phyloP scores from a whole-genome alignment of 2,797 vertebrate genomes.

The Xenentodon cancila region DNA sequence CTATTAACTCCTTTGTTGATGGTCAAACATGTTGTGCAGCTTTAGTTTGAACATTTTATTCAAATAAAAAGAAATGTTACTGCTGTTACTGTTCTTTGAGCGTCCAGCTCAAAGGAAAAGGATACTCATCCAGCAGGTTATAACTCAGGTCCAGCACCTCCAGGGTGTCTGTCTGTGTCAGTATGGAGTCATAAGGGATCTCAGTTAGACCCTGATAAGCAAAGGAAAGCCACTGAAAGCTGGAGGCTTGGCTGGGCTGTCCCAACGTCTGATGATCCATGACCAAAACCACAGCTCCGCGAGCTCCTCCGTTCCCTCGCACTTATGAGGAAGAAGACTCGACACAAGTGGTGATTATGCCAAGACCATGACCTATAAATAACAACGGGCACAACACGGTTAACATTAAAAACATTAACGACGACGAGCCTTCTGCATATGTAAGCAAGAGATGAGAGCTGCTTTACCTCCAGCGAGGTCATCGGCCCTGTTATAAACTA shows the following conservation, averaged over 20 bases:
- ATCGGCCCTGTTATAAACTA: no score
- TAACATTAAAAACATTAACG: no score
- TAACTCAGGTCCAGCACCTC: conserved; percentile 84
- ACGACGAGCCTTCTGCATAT: no score
- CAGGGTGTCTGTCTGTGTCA: conserved; percentile 69
- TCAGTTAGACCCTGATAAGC: conserved; percentile 81
- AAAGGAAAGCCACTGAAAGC: conserved; percentile 77
- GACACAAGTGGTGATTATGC: conserved; percentile 9
- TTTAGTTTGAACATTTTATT: neutral
- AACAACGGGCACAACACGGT: neutral
- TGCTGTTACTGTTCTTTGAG: neutral
- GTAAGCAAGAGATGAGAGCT: no score
- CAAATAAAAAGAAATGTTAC: neutral
- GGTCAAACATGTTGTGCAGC: neutral
- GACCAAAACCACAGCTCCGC: conserved; percentile 8
- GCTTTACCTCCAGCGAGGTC: no score
- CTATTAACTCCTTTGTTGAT: no score
- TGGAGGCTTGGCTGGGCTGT: conserved; percentile 35
- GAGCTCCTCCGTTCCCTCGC: conserved; percentile 14
- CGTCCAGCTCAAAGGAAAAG: conserved; percentile 47
- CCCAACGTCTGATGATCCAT: conserved; percentile 59
- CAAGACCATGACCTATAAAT: conserved; percentile 27
- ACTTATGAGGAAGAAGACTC: neutral
- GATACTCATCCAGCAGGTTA: conserved; percentile 84
- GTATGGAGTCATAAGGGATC: conserved; percentile 79